Base-by-base conservation (phyloP, 1,140 invertebrate genomes). In the Eupeodes corollae region DNA sequence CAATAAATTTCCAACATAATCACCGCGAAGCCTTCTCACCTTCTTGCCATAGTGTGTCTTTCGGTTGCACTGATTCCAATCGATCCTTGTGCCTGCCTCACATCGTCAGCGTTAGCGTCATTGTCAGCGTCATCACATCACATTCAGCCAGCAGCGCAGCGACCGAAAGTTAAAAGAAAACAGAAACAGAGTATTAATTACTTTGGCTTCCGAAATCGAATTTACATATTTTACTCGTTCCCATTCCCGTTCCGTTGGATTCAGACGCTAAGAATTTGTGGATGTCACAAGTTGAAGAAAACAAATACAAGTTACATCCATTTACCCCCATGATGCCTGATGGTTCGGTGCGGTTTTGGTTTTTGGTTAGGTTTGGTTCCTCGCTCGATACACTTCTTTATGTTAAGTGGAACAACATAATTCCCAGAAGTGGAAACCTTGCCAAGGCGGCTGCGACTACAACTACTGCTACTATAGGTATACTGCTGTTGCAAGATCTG, bases 191-290 rank as follows among this genome's bases (percentile, higher is more conserved):
- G 60, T 61, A 61, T 61, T 61, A 61, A 63, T 63, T 63, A 63
- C 61, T 63, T 63, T 63, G 58, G 61, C 61, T 63, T 63, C 61
- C 61, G 61, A 63, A 63, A 63, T 63, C 61, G 61, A 63, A 63
- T 63, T 63, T 63, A 63, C 61, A 63, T 63, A 63, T 63, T 63
- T 61, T 63, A 63, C 58, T 63, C 61, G 56, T 63, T 63, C 63
- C 53, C 53, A 8, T 26, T 26, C 21, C 8, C 21, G 21, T 5
- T 26, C n/a, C n/a, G n/a, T n/a, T n/a, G n/a, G n/a, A n/a, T n/a
- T n/a, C n/a, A n/a, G n/a, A n/a, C n/a, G 21, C 8, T 26, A 3
- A 26, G 21, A 5, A 26, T 26, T 26, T 26, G 21, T 26, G 21
- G 21, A 26, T 26, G 21, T 8, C 21, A 26, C 21, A 26, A 3